Conservation (phyloP, 2,113 vertebrate species). For the Sylvilagus bachmani region DNA sequence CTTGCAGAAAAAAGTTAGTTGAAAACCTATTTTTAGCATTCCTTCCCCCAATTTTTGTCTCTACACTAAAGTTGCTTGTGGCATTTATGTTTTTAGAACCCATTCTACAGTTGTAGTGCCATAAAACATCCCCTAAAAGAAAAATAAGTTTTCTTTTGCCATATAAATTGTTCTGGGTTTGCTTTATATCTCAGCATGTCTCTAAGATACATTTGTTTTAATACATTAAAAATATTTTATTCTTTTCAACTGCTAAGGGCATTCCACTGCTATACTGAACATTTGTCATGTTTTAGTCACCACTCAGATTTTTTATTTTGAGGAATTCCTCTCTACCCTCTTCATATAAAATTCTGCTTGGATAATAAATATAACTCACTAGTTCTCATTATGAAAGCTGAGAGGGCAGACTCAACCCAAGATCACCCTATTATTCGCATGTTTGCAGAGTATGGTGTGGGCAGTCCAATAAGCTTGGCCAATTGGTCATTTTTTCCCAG, state of each 20-base stretch:
- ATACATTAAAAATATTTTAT: not conserved
- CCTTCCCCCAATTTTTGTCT: not conserved
- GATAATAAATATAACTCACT: not conserved
- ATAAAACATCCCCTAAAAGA: not conserved
- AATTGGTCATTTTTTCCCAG: not conserved
- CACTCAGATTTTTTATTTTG: not conserved
- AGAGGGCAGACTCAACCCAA: not conserved
- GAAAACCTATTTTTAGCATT: not conserved
- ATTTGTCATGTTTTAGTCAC: not conserved
- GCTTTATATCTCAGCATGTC: not conserved
- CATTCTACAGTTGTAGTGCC: not conserved
- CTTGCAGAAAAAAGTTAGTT: not conserved
- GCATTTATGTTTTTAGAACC: not conserved
- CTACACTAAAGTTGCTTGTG: not conserved
- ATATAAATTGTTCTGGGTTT: not conserved
- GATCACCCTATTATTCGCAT: too few species aligned
- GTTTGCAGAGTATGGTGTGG: not conserved
- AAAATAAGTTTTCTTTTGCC: not conserved
- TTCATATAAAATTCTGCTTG: not conserved
- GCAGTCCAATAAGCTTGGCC: not conserved
- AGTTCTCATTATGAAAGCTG: not conserved
- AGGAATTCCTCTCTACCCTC: not conserved
- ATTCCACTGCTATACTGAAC: not conserved
- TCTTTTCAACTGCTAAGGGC: not conserved
- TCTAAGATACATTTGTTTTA: not conserved